Evolutionary conservation across 2,797 vertebrate genomes (phyloP).

Genomic region (Echiichthys vipera): DNA sequence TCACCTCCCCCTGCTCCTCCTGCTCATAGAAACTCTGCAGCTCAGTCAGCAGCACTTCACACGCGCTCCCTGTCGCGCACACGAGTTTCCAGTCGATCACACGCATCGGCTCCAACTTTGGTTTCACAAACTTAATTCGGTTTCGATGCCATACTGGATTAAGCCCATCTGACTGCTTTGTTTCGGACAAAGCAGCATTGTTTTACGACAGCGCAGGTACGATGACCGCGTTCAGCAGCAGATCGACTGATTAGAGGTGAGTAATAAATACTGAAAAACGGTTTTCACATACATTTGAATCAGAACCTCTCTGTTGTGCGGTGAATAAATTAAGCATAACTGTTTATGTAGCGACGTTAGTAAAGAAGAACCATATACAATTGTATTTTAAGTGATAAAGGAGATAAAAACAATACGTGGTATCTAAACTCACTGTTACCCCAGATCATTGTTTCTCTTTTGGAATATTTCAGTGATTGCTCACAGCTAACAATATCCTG

Average conservation of each 20-base stretch:
- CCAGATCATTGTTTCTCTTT: neutral
- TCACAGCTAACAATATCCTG: conserved; percentile 12
- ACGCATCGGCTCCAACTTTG: neutral
- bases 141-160: conserved; percentile 4
- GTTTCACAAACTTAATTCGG: neutral
- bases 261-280: conserved; percentile 12
- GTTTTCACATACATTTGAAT: neutral
- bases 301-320: neutral
- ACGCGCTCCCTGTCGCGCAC: conserved; percentile 23
- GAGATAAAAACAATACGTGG: conserved; percentile 2
- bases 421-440: neutral
- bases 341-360: neutral
- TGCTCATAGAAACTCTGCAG: conserved; percentile 24
- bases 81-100: neutral
- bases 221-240: conserved; percentile 37
- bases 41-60: conserved; percentile 27
- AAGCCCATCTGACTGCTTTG: neutral
- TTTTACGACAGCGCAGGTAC: conserved; percentile 16
- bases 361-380: neutral
- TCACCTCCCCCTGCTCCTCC: conserved; percentile 12
- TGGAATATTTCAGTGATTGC: conserved; percentile 30
- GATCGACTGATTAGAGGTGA: conserved; percentile 64
- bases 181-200: neutral
- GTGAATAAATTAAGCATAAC: neutral
- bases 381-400: neutral